Conservation (phyloP, 1,140 invertebrate genomes). For the Habropoda laboriosa region DNA sequence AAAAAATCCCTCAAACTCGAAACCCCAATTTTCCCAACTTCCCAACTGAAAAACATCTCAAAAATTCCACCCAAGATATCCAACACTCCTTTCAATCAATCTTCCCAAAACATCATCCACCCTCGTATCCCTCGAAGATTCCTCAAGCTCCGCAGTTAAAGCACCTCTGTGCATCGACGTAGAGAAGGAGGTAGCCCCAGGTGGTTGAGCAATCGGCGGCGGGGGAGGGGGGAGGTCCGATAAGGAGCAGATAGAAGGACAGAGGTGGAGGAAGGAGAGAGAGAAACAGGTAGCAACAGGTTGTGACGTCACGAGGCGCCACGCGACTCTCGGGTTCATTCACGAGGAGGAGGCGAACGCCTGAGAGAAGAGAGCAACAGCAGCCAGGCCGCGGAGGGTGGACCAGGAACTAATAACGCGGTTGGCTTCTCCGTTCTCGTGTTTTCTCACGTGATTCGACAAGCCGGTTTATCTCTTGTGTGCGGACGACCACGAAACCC, state of each 20-base stretch:
- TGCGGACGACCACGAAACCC: conserved; percentile 42
- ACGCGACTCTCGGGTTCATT: conserved; percentile 76
- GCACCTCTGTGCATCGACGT: neutral
- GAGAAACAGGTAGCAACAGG: conserved; percentile 76
- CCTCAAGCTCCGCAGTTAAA: neutral
- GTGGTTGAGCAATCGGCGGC: no score
- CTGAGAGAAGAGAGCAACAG: no score
- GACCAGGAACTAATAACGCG: conserved; percentile 64
- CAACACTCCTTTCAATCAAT: no score
- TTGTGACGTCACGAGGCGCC: conserved; percentile 76
- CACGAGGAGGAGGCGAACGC: no score
- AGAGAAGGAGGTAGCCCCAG: neutral
- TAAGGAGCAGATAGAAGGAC: conserved; percentile 20
- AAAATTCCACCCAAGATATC: no score
- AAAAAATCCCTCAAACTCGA: no score
- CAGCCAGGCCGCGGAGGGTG: conserved; percentile 45
- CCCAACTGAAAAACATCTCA: no score
- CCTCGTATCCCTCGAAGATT: no score
- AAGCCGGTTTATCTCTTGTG: conserved; percentile 65
- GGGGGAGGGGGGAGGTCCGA: neutral
- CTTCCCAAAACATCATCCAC: no score
- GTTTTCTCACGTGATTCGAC: conserved; percentile 67
- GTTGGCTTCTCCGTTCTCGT: conserved; percentile 47
- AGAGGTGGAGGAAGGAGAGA: conserved; percentile 26
- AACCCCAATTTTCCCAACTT: no score